phyloP scores from a whole-genome alignment of 2,113 vertebrate species.

The Syngnathoides biaculeatus region DNA sequence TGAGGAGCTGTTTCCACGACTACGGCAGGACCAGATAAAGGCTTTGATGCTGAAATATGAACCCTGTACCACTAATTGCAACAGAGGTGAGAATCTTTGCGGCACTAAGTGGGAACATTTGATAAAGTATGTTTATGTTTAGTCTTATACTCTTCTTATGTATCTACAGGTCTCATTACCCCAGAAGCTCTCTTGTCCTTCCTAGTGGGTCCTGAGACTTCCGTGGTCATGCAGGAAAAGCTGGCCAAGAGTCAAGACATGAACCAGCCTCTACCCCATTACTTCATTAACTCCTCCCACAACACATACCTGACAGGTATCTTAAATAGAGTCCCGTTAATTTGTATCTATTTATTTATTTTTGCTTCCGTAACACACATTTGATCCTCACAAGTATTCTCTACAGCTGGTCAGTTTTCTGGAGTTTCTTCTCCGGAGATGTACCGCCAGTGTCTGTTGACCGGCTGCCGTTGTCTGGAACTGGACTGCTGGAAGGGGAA shows the following conservation, averaged over 20 bases:
- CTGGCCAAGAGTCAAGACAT: slow-evolving; percentile 86
- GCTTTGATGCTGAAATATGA: slow-evolving; percentile 93
- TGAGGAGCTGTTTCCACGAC: slow-evolving; percentile 84
- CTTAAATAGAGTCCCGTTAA: too few relatives aligned
- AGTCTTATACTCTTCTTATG: slow-evolving; percentile 8
- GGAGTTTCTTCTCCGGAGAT: slow-evolving; percentile 93
- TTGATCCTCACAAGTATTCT: background rate
- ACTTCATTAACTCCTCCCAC: slow-evolving; percentile 96
- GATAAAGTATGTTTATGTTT: background rate
- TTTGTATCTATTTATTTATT: background rate
- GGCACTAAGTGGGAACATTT: background rate
- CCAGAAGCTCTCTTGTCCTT: slow-evolving; percentile 90
- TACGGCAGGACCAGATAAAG: slow-evolving; percentile 86
- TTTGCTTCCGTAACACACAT: background rate
- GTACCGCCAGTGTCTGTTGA: slow-evolving; percentile 92
- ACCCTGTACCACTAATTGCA: slow-evolving; percentile 77
- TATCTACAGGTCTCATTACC: slow-evolving; percentile 82
- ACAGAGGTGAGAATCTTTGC: slow-evolving; percentile 77
- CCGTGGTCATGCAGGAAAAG: slow-evolving; percentile 80
- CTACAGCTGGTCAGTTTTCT: slow-evolving; percentile 90
- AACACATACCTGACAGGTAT: slow-evolving; percentile 98
- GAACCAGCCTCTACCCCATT: slow-evolving; percentile 88
- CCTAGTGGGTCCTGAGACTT: slow-evolving; percentile 87
- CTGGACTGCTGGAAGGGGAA: slow-evolving; percentile 98
- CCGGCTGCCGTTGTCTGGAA: slow-evolving; percentile 93